Evolutionary conservation across 1,140 invertebrate species (phyloP), one percentile per base, ranked within the genome.

Genomic region (Acromyrmex echinatior): DNA sequence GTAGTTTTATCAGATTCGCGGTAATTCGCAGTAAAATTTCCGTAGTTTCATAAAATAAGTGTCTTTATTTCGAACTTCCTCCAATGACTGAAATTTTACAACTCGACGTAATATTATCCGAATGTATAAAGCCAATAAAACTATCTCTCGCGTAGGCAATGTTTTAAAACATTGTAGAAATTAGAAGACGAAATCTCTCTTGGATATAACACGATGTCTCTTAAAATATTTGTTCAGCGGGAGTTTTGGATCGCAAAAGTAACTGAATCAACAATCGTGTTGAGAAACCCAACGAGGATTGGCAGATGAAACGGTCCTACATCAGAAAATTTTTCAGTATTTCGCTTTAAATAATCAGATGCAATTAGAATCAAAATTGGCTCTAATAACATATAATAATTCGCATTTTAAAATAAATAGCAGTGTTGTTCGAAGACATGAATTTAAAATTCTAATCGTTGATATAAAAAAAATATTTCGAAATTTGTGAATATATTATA

Each of bases 221-320:
- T 28, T 66, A 80, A 80, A 80, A 66, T 80, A 68, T 80, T 51
- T 56, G 31, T 79, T 21, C 16, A n/a, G 35, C 25, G 49, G 28
- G 10, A 80, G 5, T 66, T 80, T 65, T n/a, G 9, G 10, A 39
- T 9, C 7, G 28, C 18, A 10, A 14, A 53, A 49, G 25, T 53
- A 45, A 18, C 18, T 60, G 56, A 35, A 51, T 18, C 51, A 62
- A 62, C 35, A 58, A 1, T 62, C n/a, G 3, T 39, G n/a, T 58
- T 25, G 56, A 45, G 35, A 62, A 77, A 60, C 4, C 6, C n/a
- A 56, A 39, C 10, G 53, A 28, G 1, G 21, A 74, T 73, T 21
- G 10, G 1, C 39, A 77, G 16, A 62, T 14, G 60, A 60, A 77
- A 45, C 12, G n/a, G 28, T 9, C 9, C 1, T 74, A 39, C 18